Base-by-base conservation (phyloP, 2,888 invertebrate genomes). In the Leptura quadrifasciata region DNA sequence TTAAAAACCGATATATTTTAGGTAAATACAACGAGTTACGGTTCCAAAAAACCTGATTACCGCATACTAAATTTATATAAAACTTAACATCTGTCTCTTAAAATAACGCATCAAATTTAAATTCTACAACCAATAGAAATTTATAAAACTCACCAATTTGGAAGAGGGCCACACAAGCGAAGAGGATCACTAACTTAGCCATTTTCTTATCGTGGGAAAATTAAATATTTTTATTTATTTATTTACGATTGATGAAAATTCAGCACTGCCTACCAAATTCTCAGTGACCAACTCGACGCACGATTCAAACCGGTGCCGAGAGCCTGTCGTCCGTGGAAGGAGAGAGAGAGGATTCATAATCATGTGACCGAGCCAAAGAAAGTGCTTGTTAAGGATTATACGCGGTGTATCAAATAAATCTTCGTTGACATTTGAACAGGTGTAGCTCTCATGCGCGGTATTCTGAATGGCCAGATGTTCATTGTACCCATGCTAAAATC, bases 181-280 rank as follows among this genome's bases (percentile, higher is more conserved):
- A 76, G 20, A 79, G 9, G 8, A 75, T 39, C 72, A 79, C 79
- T 21, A 79, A 69, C 58, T 76, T 79, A 2, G 79, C 63, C 79
- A 79, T 79, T 57, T 20, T 57, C 20, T 5, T 47, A n/a, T n/a
- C 2, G 47, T 15, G 17, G 15, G n/a, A 6, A 47, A 47, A n/a
- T 5, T 15, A n/a, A 47, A 47, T 47, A 47, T 47, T 47, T 8
- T 31, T 31, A 31, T 31, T 6, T 5, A 31, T 47, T 47, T 47
- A 47, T 47, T 47, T 47, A n/a, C n/a, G 15, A 5, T 47, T 5
- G n/a, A n/a, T 2, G 3, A n/a, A 47, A 47, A 47, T n/a, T 3
- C 12, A 47, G 6, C 47, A 47, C 47, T n/a, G 47, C 47, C 47
- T 47, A 2, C 39, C 39, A 47, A 47, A 47, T n/a, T 47, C 47